Conservation (phyloP, 2,113 vertebrate species). For the Microcebus lehilahytsara region DNA sequence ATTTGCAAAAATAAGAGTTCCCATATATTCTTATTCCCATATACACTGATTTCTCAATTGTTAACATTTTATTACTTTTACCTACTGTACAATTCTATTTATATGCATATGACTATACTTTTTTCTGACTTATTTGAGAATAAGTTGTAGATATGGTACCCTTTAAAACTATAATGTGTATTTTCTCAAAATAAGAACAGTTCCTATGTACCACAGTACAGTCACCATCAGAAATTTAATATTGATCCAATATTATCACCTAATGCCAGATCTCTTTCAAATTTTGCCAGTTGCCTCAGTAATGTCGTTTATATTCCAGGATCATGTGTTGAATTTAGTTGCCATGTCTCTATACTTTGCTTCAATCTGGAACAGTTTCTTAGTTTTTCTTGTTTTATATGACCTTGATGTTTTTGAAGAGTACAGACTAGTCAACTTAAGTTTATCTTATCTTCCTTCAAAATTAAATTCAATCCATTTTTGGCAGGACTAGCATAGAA, state of each 20-base stretch:
- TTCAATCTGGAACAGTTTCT: background rate
- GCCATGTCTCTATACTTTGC: background rate
- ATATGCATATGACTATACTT: background rate
- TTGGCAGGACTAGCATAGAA: slow-evolving; percentile 3
- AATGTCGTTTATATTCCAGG: background rate
- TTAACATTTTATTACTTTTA: background rate
- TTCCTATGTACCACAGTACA: background rate
- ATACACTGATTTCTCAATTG: background rate
- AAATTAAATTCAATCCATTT: slow-evolving; percentile 16
- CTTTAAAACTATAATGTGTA: background rate
- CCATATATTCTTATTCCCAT: background rate
- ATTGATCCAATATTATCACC: background rate
- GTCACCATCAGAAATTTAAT: background rate
- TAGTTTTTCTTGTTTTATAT: slow-evolving; percentile 37
- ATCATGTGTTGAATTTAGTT: background rate
- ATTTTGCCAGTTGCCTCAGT: background rate
- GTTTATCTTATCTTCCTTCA: slow-evolving; percentile 20
- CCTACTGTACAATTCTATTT: background rate
- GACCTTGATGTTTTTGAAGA: slow-evolving; percentile 15
- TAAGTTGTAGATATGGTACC: background rate
- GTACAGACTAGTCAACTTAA: background rate
- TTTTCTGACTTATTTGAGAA: slow-evolving; percentile 32
- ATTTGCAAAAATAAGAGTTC: background rate
- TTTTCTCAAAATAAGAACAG: slow-evolving; percentile 8
- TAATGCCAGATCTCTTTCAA: background rate